Evolutionary conservation across 1,140 invertebrate species (phyloP), one percentile per base, ranked within the genome.

Genomic region (Bactericera cockerelli): DNA sequence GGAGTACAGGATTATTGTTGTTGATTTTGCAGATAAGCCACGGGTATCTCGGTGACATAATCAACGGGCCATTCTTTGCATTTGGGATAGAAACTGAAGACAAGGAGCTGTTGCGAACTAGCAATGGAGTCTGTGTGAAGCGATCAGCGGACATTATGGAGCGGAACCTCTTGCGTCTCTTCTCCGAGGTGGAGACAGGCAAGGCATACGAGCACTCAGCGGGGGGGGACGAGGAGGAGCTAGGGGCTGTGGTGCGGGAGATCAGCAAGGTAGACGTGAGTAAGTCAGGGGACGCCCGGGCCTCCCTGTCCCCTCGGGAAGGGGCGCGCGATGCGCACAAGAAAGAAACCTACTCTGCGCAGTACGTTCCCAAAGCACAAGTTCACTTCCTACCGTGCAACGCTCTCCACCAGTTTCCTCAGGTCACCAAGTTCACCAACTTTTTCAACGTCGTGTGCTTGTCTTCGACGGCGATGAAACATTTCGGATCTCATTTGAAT

Each of bases 31-130:
- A n/a, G n/a, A n/a, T n/a, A 1, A 79, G 84, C 68, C 74, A 81
- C 59, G 86, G 86, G 14, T 93, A 89, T 69, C 74, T 87, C 61
- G 91, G 89, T 0, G 90, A 93, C 65, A 82, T 92, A 59, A 75
- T 82, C 49, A 84, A 84, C 11, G 87, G 89, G 11, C 91, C 90
- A 0, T 93, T 81, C 65, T 78, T 89, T 28, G 72, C 81, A 0
- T 89, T 83, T 67, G 84, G 86, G 0, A 70, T 87, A 16, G 74
- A 81, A 55, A 82, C 80, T 64, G 75, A 79, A 58, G 82, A 89
- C 71, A 76, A 75, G 67, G 78, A 76, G 4, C 79, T 82, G 76
- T 62, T 78, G n/a, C 72, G 78, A 61, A 75, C 70, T 0, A 68
- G 69, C 4, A 77, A 82, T 57, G 77, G 78, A 1, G 72, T 77